Percentiles rank a stretch among this genome's conserved stretches.
phyloP scores from a whole-genome alignment of 2,797 vertebrate species.

The Muscicapa comitata region DNA sequence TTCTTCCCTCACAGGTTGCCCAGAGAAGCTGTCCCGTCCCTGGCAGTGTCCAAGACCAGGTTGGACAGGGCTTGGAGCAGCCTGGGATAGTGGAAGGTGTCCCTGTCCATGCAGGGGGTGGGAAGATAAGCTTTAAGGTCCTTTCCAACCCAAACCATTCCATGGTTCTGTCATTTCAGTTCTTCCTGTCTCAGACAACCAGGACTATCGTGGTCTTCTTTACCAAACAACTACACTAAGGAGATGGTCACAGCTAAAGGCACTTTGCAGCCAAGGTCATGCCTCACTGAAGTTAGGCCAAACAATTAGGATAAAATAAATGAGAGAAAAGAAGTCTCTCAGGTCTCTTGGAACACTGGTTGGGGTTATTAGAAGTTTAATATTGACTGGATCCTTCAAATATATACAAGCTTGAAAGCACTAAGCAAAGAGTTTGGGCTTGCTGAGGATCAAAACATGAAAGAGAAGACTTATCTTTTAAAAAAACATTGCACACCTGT shows the following conservation, averaged over 20 bases:
- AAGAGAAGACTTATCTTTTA: background rate
- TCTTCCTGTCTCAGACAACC: background rate
- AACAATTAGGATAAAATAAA: background rate
- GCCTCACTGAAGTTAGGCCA: background rate
- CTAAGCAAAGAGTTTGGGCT: background rate
- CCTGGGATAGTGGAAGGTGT: background rate
- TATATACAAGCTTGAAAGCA: background rate
- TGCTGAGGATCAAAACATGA: background rate
- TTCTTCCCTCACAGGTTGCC: rapidly evolving
- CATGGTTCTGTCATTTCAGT: background rate
- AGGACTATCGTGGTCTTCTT: background rate
- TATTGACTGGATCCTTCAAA: background rate
- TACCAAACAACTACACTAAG: background rate
- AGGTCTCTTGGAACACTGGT: background rate
- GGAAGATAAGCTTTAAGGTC: background rate
- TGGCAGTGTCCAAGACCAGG: background rate
- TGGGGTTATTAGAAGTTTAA: background rate
- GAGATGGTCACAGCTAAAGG: background rate
- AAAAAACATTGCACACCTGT: background rate
- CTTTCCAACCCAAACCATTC: background rate
- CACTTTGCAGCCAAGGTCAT: background rate
- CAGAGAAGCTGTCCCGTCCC: background rate
- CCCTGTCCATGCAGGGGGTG: background rate
- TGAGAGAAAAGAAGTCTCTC: background rate
- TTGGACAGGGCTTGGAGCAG: rapidly evolving